A percentile compares a stretch with the other conserved stretches of the same genome.
These are phyloP conservation scores for Mus musculus DNA, from an alignment of 2,113 vertebrate genomes.

Conservation along the genomic window GRCm39 chr15:94657501-94658000, in stretches of 20 bases:
- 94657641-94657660: neutral
- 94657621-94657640: neutral
- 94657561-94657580: conserved; percentile 27
- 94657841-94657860: neutral
- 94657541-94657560: neutral
- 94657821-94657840: neutral
- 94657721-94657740: neutral
- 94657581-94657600: neutral
- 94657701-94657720: neutral
- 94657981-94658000: neutral
- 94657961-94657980: conserved; percentile 44
- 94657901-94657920: conserved; percentile 39
- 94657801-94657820: neutral
- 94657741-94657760: neutral
- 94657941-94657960: conserved; percentile 21
- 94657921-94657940: conserved; percentile 51
- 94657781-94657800: neutral
- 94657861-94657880: neutral
- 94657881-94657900: conserved; percentile 10
- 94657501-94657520: conserved; percentile 21
- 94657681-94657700: conserved; percentile 47
- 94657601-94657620: neutral
- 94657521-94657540: neutral
- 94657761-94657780: neutral
- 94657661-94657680: conserved; percentile 27